Evolutionary conservation across 2,797 vertebrate genomes (phyloP).

Genomic region (Spatula versicolor): DNA sequence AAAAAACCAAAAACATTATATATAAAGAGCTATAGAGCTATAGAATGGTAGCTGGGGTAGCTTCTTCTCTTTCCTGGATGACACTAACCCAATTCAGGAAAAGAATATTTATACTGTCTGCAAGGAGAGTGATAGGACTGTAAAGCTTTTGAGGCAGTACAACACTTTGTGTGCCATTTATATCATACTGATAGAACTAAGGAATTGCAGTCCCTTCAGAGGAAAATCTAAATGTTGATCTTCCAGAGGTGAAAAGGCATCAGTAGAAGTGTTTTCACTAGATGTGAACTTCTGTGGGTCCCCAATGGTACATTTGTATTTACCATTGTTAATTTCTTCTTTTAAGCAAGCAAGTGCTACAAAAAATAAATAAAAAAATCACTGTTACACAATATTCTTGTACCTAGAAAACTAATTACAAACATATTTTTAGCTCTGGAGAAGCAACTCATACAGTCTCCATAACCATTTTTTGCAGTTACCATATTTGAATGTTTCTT

Average conservation of each 20-base stretch:
- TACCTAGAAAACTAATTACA: background rate
- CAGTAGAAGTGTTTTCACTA: background rate
- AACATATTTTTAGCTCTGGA: background rate
- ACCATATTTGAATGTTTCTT: background rate
- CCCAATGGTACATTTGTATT: background rate
- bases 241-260: background rate
- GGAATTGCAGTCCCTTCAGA: background rate
- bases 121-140: background rate
- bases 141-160: background rate
- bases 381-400: background rate
- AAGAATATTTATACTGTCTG: background rate
- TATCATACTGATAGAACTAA: background rate
- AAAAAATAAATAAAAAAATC: background rate
- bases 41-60: background rate
- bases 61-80: background rate
- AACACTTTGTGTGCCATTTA: background rate
- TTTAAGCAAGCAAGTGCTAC: background rate
- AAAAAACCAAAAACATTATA: no score
- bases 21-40: background rate
- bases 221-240: background rate
- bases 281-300: background rate
- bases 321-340: background rate
- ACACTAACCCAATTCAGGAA: background rate
- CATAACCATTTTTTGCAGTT: rapidly evolving
- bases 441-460: background rate